These are phyloP conservation scores for Lysandra coridon DNA, from an alignment of 2,888 invertebrate genomes.

Conservation along the genomic window DNA sequence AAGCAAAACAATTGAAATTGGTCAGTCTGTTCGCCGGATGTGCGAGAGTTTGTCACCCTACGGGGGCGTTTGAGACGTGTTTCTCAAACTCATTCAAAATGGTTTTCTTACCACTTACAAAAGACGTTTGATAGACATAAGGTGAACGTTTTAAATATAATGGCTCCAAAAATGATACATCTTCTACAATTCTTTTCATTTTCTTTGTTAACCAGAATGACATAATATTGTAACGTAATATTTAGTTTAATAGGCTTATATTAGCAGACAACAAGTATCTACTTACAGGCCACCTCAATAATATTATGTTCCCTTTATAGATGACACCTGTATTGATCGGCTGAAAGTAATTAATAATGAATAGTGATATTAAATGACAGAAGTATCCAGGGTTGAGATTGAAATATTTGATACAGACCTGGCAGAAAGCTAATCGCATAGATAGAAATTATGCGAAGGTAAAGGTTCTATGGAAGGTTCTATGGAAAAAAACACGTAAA, in stretches of 20 bases:
- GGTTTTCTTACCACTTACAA: neutral
- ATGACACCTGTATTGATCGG: neutral
- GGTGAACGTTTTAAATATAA: no score
- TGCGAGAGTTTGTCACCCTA: neutral
- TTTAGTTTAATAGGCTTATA: neutral
- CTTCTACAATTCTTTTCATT: neutral
- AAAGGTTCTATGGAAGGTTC: no score
- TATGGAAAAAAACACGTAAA: no score
- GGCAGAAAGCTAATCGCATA: no score
- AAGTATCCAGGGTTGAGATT: no score
- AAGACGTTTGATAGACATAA: no score
- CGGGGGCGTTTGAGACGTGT: neutral
- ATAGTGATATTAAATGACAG: neutral
- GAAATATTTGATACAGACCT: no score
- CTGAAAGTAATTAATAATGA: neutral
- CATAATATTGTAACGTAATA: neutral
- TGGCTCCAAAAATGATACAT: neutral
- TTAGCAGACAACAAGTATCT: neutral
- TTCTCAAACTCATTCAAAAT: neutral
- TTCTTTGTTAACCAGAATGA: neutral
- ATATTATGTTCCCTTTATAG: neutral
- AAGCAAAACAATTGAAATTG: neutral
- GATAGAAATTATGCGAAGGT: no score
- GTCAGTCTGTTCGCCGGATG: neutral
- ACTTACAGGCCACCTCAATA: slow-evolving; percentile 3